A percentile compares a stretch with the other conserved stretches of the same genome.
Evolutionary conservation across 2,888 invertebrate species (phyloP).

Genomic region (Heteropelma amictum): DNA sequence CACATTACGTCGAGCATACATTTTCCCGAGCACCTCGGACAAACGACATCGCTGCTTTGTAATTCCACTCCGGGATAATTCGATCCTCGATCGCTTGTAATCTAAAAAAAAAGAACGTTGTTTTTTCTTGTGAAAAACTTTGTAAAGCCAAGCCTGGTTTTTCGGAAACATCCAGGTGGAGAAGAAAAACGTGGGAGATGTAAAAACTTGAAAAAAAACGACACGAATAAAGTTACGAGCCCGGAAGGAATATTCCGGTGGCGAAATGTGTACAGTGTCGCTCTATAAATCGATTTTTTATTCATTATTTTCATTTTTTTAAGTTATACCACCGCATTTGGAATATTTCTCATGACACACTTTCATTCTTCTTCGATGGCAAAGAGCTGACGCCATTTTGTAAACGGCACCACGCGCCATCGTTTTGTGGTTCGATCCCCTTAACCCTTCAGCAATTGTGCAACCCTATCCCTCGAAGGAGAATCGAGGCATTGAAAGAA

Average conservation of each 20-base stretch:
- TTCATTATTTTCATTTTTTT: too few species aligned
- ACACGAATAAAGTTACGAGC: slow-evolving; percentile 68
- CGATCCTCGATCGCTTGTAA: not conserved
- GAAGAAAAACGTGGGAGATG: not conserved
- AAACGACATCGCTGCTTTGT: too few species aligned
- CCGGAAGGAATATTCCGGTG: slow-evolving; percentile 67
- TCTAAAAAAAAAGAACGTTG: not conserved
- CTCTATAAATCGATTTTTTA: slow-evolving; percentile 30
- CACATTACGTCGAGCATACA: not conserved
- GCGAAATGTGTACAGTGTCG: slow-evolving; percentile 63
- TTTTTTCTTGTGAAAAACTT: not conserved
- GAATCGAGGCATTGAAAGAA: slow-evolving; percentile 34
- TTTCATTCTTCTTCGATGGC: too few species aligned
- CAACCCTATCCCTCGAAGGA: slow-evolving; percentile 66
- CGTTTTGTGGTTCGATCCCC: slow-evolving; percentile 27
- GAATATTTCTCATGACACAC: too few species aligned
- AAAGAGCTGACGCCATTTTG: slow-evolving; percentile 69
- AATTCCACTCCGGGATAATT: not conserved
- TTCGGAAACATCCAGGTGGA: not conserved
- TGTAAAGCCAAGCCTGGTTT: not conserved
- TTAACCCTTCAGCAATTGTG: slow-evolving; percentile 71
- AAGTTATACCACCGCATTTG: too few species aligned
- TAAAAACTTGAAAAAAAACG: slow-evolving; percentile 44
- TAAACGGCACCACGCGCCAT: slow-evolving; percentile 69
- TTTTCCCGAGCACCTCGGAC: not conserved